phyloP scores from a whole-genome alignment of 1,140 invertebrate species.

The Lordiphosa collinella region DNA sequence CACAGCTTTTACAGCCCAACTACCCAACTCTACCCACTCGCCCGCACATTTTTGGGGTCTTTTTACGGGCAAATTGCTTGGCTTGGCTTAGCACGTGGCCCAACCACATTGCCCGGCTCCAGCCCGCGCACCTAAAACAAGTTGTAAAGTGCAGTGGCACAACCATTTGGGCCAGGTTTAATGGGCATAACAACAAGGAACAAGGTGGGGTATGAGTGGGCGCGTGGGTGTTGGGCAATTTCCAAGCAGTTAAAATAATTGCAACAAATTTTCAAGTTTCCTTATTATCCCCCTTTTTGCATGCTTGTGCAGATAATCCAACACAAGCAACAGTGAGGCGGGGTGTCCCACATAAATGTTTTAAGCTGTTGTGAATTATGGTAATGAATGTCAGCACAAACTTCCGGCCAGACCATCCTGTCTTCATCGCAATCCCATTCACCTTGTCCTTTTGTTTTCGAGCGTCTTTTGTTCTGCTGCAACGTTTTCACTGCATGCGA shows the following conservation, averaged over 20 bases:
- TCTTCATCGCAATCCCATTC: neutral
- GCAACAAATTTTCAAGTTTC: conserved; percentile 74
- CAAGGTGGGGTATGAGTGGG: neutral
- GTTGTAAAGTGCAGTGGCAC: conserved; percentile 44
- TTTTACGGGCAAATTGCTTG: too few relatives aligned
- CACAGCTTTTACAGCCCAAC: too few relatives aligned
- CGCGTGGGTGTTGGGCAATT: conserved; percentile 34
- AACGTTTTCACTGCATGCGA: conserved; percentile 59
- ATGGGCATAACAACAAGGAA: neutral
- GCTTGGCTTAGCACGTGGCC: too few relatives aligned
- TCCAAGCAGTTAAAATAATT: conserved; percentile 74
- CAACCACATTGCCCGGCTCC: too few relatives aligned
- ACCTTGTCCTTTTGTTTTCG: conserved; percentile 48
- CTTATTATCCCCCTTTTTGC: conserved; percentile 53
- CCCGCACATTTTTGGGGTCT: too few relatives aligned
- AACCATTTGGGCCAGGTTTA: conserved; percentile 20
- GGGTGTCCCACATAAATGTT: conserved; percentile 72
- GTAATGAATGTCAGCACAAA: conserved; percentile 77
- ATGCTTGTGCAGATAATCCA: conserved; percentile 52
- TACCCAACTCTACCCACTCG: too few relatives aligned
- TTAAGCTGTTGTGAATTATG: conserved; percentile 77
- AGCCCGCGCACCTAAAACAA: conserved; percentile 11
- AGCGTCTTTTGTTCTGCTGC: conserved; percentile 40
- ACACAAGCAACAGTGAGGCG: conserved; percentile 19
- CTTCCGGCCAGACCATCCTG: conserved; percentile 41